Evolutionary conservation across 2,797 vertebrate genomes (phyloP), one percentile per base, ranked within the genome.

Genomic region (Sebastes vulpes): DNA sequence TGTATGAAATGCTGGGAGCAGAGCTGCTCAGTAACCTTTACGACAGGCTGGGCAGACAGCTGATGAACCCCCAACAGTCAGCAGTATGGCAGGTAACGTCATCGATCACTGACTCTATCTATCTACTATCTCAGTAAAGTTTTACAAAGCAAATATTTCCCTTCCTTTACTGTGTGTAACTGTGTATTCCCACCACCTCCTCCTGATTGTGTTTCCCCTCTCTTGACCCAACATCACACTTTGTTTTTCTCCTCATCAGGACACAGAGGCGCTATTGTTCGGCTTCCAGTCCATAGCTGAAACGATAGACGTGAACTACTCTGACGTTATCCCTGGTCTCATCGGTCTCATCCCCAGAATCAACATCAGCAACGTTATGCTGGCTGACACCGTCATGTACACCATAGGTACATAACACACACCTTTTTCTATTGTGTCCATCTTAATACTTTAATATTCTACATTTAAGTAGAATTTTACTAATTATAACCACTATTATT

Each of bases 241-340:
- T 31, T 58, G 26, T 66, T 56, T 32, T 26, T 20, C 20, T 83
- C 29, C 26, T 58, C 52, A 80, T 9, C 1, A 99, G 98, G 97
- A 99, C 94, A 98, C 97, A 0, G 98, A 99, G 91, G 97, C 98
- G 9, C 94, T 99, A 92, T 95, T 99, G 32, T 99, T 98, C 5
- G 98, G 98, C 84, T 99, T 99, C 96, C 99, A 99, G 91, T 99
- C 99, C 93, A 99, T 99, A n/a, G 98, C 99, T 0, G 99, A 99
- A 94, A 99, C 99, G 64, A 98, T 98, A 0, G 98, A 99, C 0
- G 98, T 99, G 66, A 98, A 99, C 94, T 99, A 99, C 93, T 99
- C 98, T 0, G 98, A 99, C 2, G 99, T 99, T 71, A 99, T 99
- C 82, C 99, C 99, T 0, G 99, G 99, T 35, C 97, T 99, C 26